These are phyloP conservation scores for Acrobasis consociella DNA, from an alignment of 2,888 invertebrate species.

Conservation along the genomic window DNA sequence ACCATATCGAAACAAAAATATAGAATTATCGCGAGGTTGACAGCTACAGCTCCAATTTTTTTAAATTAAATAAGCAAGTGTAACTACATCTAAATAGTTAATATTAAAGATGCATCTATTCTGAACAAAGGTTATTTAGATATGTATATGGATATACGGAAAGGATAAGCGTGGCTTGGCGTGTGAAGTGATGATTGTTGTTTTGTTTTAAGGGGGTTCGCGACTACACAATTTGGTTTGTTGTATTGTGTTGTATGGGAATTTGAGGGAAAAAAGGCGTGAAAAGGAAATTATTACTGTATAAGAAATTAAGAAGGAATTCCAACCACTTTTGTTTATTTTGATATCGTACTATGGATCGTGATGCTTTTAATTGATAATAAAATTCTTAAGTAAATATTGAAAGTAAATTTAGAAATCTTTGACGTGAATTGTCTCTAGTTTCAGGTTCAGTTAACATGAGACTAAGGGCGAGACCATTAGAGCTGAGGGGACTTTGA, in stretches of 20 bases:
- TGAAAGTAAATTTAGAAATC: too few relatives aligned
- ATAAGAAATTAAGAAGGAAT: neutral
- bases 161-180: conserved; percentile 17
- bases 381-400: too few relatives aligned
- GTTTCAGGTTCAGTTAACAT: too few relatives aligned
- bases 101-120: conserved; percentile 15
- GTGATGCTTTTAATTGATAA: too few relatives aligned
- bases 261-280: neutral
- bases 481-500: too few relatives aligned
- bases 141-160: conserved; percentile 12
- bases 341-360: too few relatives aligned
- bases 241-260: conserved; percentile 16
- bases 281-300: neutral
- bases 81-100: conserved; percentile 6
- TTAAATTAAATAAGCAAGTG: conserved; percentile 3
- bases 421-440: too few relatives aligned
- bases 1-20: too few relatives aligned
- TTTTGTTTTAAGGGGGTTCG: conserved; percentile 30
- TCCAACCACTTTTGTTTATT: too few relatives aligned
- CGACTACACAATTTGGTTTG: conserved; percentile 22
- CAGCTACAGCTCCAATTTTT: neutral
- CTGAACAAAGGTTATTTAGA: conserved; percentile 17
- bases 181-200: conserved; percentile 29
- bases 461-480: too few relatives aligned
- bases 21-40: too few relatives aligned